These are phyloP conservation scores for Notechis scutatus DNA, from an alignment of 2,113 vertebrate species.

Conservation along the genomic window DNA sequence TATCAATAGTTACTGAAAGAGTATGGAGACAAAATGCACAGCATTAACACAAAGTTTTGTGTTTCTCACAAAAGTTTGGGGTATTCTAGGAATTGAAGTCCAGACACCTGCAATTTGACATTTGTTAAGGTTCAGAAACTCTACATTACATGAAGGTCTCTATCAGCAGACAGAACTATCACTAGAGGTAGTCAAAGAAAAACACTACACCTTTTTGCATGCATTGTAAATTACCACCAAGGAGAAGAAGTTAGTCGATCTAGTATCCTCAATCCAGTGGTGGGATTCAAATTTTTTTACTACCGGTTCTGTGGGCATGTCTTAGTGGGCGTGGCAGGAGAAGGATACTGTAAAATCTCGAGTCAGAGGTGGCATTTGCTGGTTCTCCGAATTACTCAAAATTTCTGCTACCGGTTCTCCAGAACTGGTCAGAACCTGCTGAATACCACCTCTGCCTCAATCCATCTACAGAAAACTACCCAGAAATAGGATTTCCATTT, in stretches of 20 bases:
- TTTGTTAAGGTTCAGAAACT: background rate
- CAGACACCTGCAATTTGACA: background rate
- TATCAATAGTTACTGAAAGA: constrained; percentile 64
- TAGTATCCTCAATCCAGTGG: background rate
- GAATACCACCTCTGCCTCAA: too few relatives aligned
- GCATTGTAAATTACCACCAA: background rate
- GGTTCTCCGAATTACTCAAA: too few relatives aligned
- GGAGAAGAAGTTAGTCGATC: background rate
- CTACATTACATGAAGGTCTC: background rate
- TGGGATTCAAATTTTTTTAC: too few relatives aligned
- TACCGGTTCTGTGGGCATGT: too few relatives aligned
- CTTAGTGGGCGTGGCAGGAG: too few relatives aligned
- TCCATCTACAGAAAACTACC: background rate
- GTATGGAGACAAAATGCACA: constrained; percentile 45
- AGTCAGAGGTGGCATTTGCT: too few relatives aligned
- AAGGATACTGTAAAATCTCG: too few relatives aligned
- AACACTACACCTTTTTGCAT: background rate
- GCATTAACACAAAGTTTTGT: background rate
- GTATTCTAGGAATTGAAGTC: background rate
- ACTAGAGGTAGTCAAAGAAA: background rate
- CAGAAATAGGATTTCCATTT: background rate
- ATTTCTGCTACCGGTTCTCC: too few relatives aligned
- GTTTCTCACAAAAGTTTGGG: background rate
- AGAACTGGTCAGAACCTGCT: too few relatives aligned
- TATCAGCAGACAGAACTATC: background rate